Evolutionary conservation across 64 coral and sea anemone species (phyloP).

Genomic region (Anthopleura sola): DNA sequence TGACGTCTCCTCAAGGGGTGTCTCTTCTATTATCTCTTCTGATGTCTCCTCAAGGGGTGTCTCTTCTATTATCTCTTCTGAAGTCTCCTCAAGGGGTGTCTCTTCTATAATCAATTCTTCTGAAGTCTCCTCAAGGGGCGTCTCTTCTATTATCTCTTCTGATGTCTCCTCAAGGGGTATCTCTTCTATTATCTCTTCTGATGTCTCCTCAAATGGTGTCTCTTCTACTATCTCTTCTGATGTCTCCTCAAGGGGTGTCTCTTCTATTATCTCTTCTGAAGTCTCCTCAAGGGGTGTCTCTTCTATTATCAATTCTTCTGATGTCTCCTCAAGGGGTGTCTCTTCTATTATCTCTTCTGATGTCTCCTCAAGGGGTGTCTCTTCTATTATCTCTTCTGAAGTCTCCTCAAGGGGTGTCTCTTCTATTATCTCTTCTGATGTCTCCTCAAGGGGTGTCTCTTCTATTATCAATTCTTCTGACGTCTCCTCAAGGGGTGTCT

Average conservation of each 20-base stretch:
- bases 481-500: not conserved
- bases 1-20: not conserved
- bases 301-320: not conserved
- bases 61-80: not conserved
- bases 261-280: not conserved
- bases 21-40: slow-evolving; percentile 2
- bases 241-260: not conserved
- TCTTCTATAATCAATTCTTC: slow-evolving; percentile 14
- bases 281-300: not conserved
- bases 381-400: slow-evolving; percentile 12
- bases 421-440: not conserved
- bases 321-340: not conserved
- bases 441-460: not conserved
- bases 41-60: not conserved
- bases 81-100: not conserved
- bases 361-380: not conserved
- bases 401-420: not conserved
- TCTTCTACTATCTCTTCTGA: not conserved
- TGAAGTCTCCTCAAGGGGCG: not conserved
- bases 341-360: not conserved
- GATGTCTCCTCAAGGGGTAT: not conserved
- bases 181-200: not conserved
- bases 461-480: not conserved
- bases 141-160: slow-evolving; percentile 13
- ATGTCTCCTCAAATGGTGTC: not conserved